These are phyloP conservation scores for Falco rusticolus DNA, from an alignment of 2,797 vertebrate species.

Conservation along the genomic window DNA sequence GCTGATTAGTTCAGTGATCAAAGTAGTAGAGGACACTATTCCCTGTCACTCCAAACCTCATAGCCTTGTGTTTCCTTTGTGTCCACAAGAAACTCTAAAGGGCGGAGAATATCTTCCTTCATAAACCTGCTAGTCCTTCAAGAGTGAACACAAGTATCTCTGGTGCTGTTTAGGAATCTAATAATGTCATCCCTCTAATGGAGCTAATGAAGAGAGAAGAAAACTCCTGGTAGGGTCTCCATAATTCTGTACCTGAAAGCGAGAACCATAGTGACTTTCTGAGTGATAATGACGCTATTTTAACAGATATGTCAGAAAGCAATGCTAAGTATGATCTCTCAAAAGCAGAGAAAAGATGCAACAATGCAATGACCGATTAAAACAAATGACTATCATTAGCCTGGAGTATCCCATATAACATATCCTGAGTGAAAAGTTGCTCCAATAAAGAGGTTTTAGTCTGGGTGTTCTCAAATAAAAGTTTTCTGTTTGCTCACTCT, in stretches of 20 bases:
- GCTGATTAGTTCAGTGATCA: neutral
- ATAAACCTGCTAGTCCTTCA: neutral
- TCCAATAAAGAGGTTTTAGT: neutral
- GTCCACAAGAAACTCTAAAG: neutral
- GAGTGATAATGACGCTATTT: neutral
- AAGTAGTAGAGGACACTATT: neutral
- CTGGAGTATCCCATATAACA: neutral
- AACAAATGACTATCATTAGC: neutral
- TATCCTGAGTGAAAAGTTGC: neutral
- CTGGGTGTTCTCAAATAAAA: neutral
- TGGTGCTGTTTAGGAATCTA: neutral
- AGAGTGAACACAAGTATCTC: neutral
- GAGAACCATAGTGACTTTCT: neutral
- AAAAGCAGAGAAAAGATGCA: neutral
- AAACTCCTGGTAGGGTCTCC: neutral
- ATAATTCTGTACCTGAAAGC: neutral
- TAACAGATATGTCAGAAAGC: neutral
- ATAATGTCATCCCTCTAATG: neutral
- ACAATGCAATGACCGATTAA: neutral
- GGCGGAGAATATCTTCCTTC: neutral
- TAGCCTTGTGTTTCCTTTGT: accelerated
- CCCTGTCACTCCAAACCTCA: neutral
- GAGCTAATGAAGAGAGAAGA: neutral
- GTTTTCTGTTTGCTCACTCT: too few species aligned
- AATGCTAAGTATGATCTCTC: neutral